Percentiles rank a stretch among this genome's conserved stretches.
phyloP scores from a whole-genome alignment of 2,113 vertebrate species.

The Geococcyx californianus region DNA sequence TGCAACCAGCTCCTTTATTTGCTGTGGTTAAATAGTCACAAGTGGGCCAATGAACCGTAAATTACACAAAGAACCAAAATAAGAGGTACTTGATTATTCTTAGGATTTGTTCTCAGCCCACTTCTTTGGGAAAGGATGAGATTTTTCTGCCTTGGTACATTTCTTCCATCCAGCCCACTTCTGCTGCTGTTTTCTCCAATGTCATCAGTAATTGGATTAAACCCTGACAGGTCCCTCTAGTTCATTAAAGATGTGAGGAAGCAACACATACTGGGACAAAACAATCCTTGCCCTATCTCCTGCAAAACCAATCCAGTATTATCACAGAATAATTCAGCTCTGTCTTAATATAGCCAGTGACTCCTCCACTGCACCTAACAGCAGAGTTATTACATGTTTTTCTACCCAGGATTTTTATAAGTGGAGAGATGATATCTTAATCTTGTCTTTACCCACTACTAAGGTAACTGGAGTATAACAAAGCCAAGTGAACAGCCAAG shows the following conservation, averaged over 20 bases:
- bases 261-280: background rate
- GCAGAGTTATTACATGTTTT: background rate
- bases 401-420: background rate
- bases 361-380: background rate
- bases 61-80: background rate
- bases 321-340: background rate
- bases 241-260: background rate
- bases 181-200: background rate
- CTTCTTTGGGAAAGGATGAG: background rate
- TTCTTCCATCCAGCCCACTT: background rate
- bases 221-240: background rate
- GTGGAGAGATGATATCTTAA: background rate
- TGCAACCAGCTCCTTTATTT: background rate
- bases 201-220: slow-evolving; percentile 44
- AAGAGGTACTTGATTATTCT: background rate
- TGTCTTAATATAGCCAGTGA: background rate
- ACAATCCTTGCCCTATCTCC: background rate
- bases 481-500: background rate
- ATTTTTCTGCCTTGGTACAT: background rate
- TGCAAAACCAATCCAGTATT: background rate
- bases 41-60: background rate
- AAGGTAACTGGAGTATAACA: background rate
- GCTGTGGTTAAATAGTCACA: background rate
- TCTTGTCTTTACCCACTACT: background rate
- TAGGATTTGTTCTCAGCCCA: background rate